Conservation (phyloP, 2,113 vertebrate genomes). For the Nesogale talazaci region DNA sequence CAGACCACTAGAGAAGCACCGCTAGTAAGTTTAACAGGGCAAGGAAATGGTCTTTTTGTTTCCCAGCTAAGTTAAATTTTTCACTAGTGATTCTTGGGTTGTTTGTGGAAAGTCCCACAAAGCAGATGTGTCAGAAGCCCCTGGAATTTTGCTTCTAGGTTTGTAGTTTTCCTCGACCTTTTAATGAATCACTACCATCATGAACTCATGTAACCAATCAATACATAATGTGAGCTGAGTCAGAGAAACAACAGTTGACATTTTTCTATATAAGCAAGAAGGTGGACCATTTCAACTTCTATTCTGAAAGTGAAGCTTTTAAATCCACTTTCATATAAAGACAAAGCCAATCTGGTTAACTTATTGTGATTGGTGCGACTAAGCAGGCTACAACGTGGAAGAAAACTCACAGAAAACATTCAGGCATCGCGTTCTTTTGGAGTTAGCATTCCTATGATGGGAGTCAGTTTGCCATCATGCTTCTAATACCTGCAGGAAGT, state of each 20-base stretch:
- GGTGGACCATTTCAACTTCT: background rate
- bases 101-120: background rate
- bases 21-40: conserved; percentile 25
- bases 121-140: background rate
- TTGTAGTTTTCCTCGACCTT: background rate
- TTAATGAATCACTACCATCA: background rate
- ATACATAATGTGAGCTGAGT: background rate
- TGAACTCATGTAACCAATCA: background rate
- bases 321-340: conserved; percentile 94
- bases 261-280: background rate
- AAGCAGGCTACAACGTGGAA: conserved; percentile 85
- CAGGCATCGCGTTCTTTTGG: conserved; percentile 92
- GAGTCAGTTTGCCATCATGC: conserved; percentile 92
- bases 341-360: conserved; percentile 93
- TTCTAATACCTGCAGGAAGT: conserved; percentile 89
- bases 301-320: conserved; percentile 56
- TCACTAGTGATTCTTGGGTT: background rate
- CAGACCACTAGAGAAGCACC: background rate
- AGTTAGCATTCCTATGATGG: conserved; percentile 92
- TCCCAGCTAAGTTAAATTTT: background rate
- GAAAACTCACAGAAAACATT: conserved; percentile 64
- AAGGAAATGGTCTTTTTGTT: background rate
- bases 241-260: background rate
- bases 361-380: conserved; percentile 93
- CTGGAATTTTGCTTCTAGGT: background rate